Percentiles rank a stretch among this genome's conserved stretches.
phyloP scores from a whole-genome alignment of 2,113 vertebrate species.

The Cairina moschata region DNA sequence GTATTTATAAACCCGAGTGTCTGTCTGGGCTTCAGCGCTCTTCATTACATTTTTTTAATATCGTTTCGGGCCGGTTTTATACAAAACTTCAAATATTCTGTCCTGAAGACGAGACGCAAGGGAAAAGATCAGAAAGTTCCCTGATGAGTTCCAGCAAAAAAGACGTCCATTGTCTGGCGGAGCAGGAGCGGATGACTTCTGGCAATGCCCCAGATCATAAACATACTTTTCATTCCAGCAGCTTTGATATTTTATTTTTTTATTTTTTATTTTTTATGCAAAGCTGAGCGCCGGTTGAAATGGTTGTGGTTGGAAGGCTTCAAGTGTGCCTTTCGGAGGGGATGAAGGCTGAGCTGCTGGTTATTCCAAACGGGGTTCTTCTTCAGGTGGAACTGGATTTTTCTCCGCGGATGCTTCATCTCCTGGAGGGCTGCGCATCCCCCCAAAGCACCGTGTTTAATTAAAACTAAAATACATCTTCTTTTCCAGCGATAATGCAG shows the following conservation, averaged over 20 bases:
- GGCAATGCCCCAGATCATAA: constrained; percentile 21
- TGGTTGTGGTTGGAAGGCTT: background rate
- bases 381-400: background rate
- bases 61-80: background rate
- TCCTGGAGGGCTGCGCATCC: background rate
- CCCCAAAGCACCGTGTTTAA: background rate
- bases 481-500: background rate
- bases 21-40: background rate
- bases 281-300: background rate
- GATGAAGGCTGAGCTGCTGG: background rate
- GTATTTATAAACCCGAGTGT: background rate
- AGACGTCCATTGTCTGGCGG: background rate
- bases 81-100: background rate
- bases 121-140: constrained; percentile 19
- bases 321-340: background rate
- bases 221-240: background rate
- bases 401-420: background rate
- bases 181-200: constrained; percentile 29
- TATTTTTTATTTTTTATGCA: background rate
- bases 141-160: background rate
- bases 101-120: background rate
- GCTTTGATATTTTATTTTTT: background rate
- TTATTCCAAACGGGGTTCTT: background rate
- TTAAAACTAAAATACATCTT: fast-evolving
- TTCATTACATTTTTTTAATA: background rate